phyloP scores from a whole-genome alignment of 2,888 invertebrate genomes.

The Ectemnius cavifrons region DNA sequence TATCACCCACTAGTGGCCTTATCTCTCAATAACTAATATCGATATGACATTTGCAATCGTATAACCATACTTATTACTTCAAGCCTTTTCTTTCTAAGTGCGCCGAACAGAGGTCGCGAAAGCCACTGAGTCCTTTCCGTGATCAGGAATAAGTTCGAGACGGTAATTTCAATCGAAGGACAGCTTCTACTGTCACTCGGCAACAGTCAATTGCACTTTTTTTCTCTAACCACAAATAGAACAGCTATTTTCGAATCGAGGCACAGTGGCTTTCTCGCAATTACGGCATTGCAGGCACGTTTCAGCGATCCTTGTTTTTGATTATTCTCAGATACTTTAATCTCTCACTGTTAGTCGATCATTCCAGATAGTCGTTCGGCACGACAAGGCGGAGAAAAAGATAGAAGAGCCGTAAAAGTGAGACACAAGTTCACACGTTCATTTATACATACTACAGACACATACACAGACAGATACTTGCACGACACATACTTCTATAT shows the following conservation, averaged over 20 bases:
- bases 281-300: constrained; percentile 27
- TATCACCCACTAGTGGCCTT: constrained; percentile 78
- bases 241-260: neutral
- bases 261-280: constrained; percentile 40
- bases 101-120: constrained; percentile 29
- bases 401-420: constrained; percentile 44
- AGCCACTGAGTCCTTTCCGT: constrained; percentile 34
- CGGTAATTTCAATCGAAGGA: neutral
- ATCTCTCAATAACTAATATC: constrained; percentile 68
- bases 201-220: no score
- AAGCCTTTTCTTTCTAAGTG: constrained; percentile 55
- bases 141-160: neutral
- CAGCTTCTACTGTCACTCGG: no score
- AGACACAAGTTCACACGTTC: constrained; percentile 52
- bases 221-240: constrained; percentile 4
- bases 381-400: constrained; percentile 32
- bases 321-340: constrained; percentile 54
- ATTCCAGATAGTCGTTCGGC: constrained; percentile 67
- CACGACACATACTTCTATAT: constrained; percentile 23
- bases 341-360: constrained; percentile 64
- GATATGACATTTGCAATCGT: constrained; percentile 61
- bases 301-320: constrained; percentile 21
- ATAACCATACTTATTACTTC: constrained; percentile 54
- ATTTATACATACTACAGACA: constrained; percentile 50
- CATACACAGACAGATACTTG: constrained; percentile 38